Percentiles rank a stretch among this genome's conserved stretches.
These are phyloP conservation scores for Lepidostoma basale DNA, from an alignment of 1,140 invertebrate genomes.

Conservation along the genomic window DNA sequence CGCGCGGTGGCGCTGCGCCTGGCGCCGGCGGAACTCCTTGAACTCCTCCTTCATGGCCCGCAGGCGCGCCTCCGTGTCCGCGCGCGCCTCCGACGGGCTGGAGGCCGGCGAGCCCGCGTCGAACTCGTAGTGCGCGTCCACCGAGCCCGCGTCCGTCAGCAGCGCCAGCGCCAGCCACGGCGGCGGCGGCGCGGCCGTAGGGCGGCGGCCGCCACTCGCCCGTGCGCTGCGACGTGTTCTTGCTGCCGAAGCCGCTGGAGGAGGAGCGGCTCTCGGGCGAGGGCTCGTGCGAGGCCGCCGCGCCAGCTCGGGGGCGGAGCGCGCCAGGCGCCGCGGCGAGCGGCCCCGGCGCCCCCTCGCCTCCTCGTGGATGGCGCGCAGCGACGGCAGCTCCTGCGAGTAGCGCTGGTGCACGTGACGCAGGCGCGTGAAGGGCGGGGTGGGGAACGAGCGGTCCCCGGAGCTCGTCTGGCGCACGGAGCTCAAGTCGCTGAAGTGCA, in stretches of 20 bases:
- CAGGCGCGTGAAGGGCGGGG: slow-evolving; percentile 63
- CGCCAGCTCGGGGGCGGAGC: slow-evolving; percentile 67
- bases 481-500: slow-evolving; percentile 83
- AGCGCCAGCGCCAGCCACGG: slow-evolving; percentile 63
- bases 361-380: slow-evolving; percentile 77
- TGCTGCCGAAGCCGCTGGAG: slow-evolving; percentile 87
- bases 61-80: slow-evolving; percentile 86
- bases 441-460: slow-evolving; percentile 78
- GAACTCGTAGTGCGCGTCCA: slow-evolving; percentile 95
- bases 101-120: slow-evolving; percentile 72
- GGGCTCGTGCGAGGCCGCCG: slow-evolving; percentile 70
- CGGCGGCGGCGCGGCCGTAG: slow-evolving; percentile 68
- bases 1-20: slow-evolving; percentile 74
- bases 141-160: slow-evolving; percentile 87
- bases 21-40: slow-evolving; percentile 86
- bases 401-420: slow-evolving; percentile 70
- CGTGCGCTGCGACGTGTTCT: slow-evolving; percentile 85
- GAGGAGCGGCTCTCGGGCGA: slow-evolving; percentile 87
- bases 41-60: slow-evolving; percentile 96
- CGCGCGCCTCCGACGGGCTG: slow-evolving; percentile 68
- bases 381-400: slow-evolving; percentile 74
- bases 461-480: slow-evolving; percentile 82
- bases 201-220: slow-evolving; percentile 78
- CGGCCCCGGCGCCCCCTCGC: slow-evolving; percentile 49
- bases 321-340: slow-evolving; percentile 35